A percentile compares a stretch with the other conserved stretches of the same genome.
These are phyloP conservation scores for Lasioglossum figueresi DNA, from an alignment of 2,888 invertebrate genomes.

Conservation along the genomic window DNA sequence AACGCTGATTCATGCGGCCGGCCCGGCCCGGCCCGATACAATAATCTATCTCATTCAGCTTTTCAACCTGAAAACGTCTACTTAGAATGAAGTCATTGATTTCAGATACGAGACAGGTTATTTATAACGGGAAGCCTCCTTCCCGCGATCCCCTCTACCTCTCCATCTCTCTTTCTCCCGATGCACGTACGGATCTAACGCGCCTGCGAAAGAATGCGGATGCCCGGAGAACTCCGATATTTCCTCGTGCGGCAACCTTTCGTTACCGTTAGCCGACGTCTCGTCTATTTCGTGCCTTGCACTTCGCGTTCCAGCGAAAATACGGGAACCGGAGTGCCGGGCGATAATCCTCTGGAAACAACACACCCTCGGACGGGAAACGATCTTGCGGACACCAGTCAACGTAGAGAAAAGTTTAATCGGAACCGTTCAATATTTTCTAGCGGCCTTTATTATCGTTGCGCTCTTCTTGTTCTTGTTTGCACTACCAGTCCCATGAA, in stretches of 20 bases:
- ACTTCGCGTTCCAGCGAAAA: neutral
- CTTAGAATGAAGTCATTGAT: constrained; percentile 43
- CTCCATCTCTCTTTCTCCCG: neutral
- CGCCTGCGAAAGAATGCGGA: constrained; percentile 26
- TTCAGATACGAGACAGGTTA: constrained; percentile 45
- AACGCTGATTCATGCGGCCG: constrained; percentile 23
- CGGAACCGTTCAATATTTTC: neutral
- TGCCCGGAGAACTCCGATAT: neutral
- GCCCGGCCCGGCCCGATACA: neutral
- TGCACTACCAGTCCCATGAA: neutral
- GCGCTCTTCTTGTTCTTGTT: neutral
- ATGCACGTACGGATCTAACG: neutral
- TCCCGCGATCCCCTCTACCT: neutral
- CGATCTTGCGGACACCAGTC: neutral
- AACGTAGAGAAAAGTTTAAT: neutral
- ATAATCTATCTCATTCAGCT: constrained; percentile 43
- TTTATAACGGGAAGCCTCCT: constrained; percentile 36
- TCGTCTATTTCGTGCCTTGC: neutral
- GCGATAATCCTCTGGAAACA: neutral
- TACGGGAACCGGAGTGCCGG: neutral
- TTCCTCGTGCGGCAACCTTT: constrained; percentile 12
- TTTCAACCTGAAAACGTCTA: constrained; percentile 32
- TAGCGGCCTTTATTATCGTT: neutral
- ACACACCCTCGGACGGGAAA: neutral
- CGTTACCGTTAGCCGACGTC: neutral